Evolutionary conservation across 2,797 vertebrate species (phyloP).

Genomic region (Falco columbarius): DNA sequence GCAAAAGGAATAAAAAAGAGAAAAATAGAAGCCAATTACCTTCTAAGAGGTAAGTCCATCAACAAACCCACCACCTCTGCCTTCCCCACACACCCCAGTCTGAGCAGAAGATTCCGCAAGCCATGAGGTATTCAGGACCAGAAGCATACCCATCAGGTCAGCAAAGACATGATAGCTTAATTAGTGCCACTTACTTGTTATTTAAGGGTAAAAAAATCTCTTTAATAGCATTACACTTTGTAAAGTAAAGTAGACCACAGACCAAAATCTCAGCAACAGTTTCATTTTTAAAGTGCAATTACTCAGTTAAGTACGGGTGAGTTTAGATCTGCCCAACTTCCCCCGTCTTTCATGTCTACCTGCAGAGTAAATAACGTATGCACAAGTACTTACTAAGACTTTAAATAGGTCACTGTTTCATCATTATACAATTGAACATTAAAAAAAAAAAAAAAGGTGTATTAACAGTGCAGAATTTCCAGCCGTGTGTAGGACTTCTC

Average conservation of each 20-base stretch:
- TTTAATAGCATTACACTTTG: neutral
- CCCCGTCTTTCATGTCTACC: neutral
- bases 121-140: neutral
- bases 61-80: neutral
- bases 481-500: neutral
- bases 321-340: neutral
- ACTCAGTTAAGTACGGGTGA: neutral
- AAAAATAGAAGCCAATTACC: neutral
- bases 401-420: neutral
- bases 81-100: neutral
- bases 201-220: neutral
- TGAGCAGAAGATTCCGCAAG: neutral
- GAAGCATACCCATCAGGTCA: neutral
- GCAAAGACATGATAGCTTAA: neutral
- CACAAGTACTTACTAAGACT: neutral
- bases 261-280: neutral
- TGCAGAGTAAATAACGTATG: neutral
- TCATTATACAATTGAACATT: neutral
- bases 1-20: neutral
- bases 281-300: neutral
- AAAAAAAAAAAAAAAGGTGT: too few species aligned
- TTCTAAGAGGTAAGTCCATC: neutral
- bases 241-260: neutral
- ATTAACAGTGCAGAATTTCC: neutral
- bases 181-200: neutral